A percentile compares a stretch with the other conserved stretches of the same genome.
Evolutionary conservation across 2,113 vertebrate genomes (phyloP).

Genomic region (Semnornis frantzii): DNA sequence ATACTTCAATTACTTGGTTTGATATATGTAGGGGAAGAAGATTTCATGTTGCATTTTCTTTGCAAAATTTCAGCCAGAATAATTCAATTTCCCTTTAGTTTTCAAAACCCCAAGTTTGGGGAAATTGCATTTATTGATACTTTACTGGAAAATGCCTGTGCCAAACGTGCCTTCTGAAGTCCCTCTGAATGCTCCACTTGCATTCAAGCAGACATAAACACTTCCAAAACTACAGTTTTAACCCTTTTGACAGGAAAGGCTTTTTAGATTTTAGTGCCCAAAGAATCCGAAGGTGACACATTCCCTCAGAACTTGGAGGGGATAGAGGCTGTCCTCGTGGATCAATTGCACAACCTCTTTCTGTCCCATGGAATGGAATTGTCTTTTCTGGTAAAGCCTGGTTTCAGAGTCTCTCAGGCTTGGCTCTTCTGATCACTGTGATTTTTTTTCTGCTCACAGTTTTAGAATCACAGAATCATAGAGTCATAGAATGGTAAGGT

Average conservation of each 20-base stretch:
- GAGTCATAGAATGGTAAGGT: too few relatives aligned
- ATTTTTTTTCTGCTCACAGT: neutral
- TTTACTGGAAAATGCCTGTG: neutral
- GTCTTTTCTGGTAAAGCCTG: neutral
- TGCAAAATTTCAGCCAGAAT: neutral
- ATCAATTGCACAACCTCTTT: neutral
- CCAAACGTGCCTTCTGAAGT: neutral
- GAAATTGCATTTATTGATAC: neutral
- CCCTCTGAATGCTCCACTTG: neutral
- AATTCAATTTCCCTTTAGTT: neutral
- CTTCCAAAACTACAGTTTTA: neutral
- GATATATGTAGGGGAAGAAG: neutral
- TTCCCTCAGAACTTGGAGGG: neutral
- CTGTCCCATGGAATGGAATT: neutral
- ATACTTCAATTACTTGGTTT: neutral
- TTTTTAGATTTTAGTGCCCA: neutral
- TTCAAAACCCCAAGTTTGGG: neutral
- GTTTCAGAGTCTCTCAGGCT: neutral
- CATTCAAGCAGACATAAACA: neutral
- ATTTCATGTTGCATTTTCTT: neutral
- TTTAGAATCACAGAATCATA: neutral
- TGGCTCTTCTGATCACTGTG: accelerated
- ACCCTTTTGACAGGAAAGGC: neutral
- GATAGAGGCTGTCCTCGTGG: neutral
- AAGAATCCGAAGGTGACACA: neutral